Evolutionary conservation across 2,113 vertebrate species (phyloP).

Genomic region (Chloebia gouldiae): DNA sequence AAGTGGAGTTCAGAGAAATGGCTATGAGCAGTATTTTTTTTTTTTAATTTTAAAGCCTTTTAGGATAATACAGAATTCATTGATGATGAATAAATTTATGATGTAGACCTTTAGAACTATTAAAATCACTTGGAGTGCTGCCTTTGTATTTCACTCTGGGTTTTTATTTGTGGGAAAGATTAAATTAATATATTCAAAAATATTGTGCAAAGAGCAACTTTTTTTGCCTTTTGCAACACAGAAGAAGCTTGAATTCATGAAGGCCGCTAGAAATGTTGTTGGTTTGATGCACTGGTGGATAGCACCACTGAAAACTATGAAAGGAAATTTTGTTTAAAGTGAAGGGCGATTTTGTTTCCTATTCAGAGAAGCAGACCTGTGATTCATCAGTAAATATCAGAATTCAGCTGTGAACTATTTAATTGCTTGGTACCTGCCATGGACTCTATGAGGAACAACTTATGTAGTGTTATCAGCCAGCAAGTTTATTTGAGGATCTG

Average conservation of each 20-base stretch:
- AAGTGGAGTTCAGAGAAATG: slow-evolving; percentile 46
- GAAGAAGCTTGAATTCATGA: background rate
- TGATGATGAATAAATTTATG: slow-evolving; percentile 16
- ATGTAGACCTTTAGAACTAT: background rate
- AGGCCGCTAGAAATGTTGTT: background rate
- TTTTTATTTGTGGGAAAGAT: background rate
- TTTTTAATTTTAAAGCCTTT: background rate
- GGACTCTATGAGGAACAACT: background rate
- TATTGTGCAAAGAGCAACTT: background rate
- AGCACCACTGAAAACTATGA: background rate
- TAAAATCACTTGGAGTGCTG: background rate
- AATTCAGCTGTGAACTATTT: background rate
- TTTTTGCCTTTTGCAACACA: background rate
- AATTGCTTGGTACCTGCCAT: background rate
- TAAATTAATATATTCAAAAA: background rate
- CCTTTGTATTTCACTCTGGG: background rate
- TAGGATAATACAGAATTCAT: background rate
- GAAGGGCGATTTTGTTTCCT: background rate
- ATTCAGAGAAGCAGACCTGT: background rate
- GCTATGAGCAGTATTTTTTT: background rate
- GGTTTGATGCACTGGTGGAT: background rate
- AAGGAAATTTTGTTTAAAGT: background rate
- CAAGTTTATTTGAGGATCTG: background rate
- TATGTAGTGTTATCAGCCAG: background rate
- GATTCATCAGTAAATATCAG: background rate